Base-by-base conservation (phyloP, 2,113 vertebrate species). In the Tetrax tetrax region DNA sequence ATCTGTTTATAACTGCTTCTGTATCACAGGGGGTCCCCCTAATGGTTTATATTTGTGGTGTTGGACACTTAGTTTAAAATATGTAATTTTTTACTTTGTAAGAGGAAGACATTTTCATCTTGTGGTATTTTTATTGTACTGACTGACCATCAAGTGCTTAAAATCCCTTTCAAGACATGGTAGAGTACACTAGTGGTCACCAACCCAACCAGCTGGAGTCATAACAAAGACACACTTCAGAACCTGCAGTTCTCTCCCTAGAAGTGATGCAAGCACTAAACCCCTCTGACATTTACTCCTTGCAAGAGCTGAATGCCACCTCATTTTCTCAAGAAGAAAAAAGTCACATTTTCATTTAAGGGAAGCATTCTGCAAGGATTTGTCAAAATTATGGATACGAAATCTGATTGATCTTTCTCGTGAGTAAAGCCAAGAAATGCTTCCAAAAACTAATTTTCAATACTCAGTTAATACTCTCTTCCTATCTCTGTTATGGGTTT, bases 21-120 rank as follows among this genome's bases (percentile, higher is more conserved):
- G 20, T 89, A 92, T 94, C 91, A 77, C 87, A 85, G 91, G 91
- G 25, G 87, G 43, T 94, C 82, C 91, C 91, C 71, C 93, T 95
- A 82, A 95, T 84, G 94, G 91, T 76, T 93, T 84, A 10, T 74
- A 63, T 89, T 79, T 92, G 50, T 83, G 72, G 5, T 81, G 48
- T 83, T 89, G 31, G 38, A 31, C 35, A 65, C 47, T 56, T 29
- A 5, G 13, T 83, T 81, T 83, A 82, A 87, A 69, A 72, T 45
- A 38, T 0, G 1, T 29, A 5, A 4, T 38, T 37, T 68, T 89
- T 76, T 7, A 53, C 28, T 41, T 9, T 43, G 4, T 12, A 65
- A 86, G 47, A 53, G 22, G 22, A 72, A 9, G n/a, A 64, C 9
- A 54, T 71, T 83, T 92, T 69, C 13, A 76, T 72, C 47, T 38